A percentile compares a stretch with the other conserved stretches of the same genome.
Evolutionary conservation across 2,113 vertebrate species (phyloP).

Genomic region (Paralichthys olivaceus): DNA sequence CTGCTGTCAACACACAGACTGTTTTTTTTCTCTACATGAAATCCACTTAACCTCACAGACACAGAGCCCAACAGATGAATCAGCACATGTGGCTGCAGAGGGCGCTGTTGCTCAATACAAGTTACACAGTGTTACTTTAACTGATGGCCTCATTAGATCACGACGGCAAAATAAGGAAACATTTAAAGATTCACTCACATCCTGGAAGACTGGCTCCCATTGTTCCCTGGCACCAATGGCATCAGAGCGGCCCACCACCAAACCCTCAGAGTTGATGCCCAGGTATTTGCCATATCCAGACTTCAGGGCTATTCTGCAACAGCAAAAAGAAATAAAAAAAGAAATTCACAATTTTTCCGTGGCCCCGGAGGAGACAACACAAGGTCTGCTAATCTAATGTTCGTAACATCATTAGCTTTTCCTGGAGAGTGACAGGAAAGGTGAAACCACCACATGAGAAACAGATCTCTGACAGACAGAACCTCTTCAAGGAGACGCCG

Average conservation of each 20-base stretch:
- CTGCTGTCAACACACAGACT: too few relatives aligned
- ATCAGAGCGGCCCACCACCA: slow-evolving; percentile 93
- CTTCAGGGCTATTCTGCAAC: slow-evolving; percentile 91
- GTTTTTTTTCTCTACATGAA: too few relatives aligned
- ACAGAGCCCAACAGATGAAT: too few relatives aligned
- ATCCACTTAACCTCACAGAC: too few relatives aligned
- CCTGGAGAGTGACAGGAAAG: neutral
- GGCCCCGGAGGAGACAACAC: neutral
- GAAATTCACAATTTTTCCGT: neutral
- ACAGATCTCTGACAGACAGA: neutral
- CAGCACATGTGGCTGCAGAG: too few relatives aligned
- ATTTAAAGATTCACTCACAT: slow-evolving; percentile 82
- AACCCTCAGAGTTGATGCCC: slow-evolving; percentile 94
- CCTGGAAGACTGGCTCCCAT: slow-evolving; percentile 96
- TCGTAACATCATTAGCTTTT: neutral
- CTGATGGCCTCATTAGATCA: neutral
- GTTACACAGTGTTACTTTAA: neutral
- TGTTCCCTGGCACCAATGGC: slow-evolving; percentile 96
- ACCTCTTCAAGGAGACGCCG: neutral
- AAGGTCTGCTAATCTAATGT: neutral
- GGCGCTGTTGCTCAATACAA: too few relatives aligned
- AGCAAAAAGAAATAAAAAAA: neutral
- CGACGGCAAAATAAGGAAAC: neutral
- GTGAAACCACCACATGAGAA: slow-evolving; percentile 1
- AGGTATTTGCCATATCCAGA: slow-evolving; percentile 98